Conservation (phyloP, 2,888 invertebrate species). For the Tachystola acroxantha region DNA sequence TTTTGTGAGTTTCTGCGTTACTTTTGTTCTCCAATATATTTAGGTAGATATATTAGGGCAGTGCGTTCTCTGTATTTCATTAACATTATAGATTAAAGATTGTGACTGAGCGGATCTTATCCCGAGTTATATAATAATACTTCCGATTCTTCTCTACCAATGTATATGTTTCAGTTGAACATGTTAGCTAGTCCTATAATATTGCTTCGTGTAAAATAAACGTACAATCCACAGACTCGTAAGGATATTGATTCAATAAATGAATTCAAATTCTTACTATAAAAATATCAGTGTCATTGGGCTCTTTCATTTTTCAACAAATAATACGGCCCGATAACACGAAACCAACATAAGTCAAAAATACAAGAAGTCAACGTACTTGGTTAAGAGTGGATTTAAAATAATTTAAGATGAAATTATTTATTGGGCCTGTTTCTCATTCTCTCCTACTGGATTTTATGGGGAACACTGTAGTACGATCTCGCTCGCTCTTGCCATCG, state of each 20-base stretch:
- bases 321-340: constrained; percentile 43
- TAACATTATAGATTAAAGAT: too few species aligned
- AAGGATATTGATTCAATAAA: neutral
- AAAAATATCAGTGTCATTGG: constrained; percentile 18
- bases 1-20: too few species aligned
- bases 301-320: constrained; percentile 42
- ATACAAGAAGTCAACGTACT: constrained; percentile 73
- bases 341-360: constrained; percentile 57
- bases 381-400: constrained; percentile 68
- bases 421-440: constrained; percentile 53
- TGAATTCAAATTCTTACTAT: constrained; percentile 7
- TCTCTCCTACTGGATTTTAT: constrained; percentile 34
- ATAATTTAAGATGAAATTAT: constrained; percentile 69
- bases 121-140: too few species aligned
- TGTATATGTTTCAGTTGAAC: too few species aligned
- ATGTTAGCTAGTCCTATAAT: too few species aligned
- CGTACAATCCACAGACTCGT: too few species aligned
- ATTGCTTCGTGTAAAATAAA: too few species aligned
- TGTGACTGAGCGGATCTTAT: too few species aligned
- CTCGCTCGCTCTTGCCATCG: constrained; percentile 63
- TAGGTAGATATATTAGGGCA: too few species aligned
- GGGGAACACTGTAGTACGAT: constrained; percentile 35
- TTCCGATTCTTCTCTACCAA: too few species aligned
- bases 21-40: too few species aligned
- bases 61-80: too few species aligned